These are phyloP conservation scores for Triplophysa dalaica DNA, from an alignment of 2,113 vertebrate species.

Conservation along the genomic window DNA sequence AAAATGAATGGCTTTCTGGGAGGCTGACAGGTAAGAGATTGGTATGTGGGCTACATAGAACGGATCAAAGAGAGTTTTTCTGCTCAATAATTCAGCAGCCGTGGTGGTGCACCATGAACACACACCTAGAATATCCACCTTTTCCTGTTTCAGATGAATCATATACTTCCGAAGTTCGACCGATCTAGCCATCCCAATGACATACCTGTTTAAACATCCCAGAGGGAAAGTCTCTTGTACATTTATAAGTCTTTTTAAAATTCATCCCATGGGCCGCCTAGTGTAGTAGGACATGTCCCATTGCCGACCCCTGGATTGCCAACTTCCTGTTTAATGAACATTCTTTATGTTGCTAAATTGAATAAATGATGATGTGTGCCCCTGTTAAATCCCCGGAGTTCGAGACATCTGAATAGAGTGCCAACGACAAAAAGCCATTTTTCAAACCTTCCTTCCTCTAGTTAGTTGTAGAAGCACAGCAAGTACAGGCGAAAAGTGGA, in stretches of 20 bases:
- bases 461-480: constrained; percentile 56
- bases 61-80: constrained; percentile 63
- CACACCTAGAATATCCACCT: constrained; percentile 59
- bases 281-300: constrained; percentile 63
- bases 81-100: constrained; percentile 69
- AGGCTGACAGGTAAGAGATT: constrained; percentile 64
- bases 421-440: constrained; percentile 66
- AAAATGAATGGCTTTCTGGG: constrained; percentile 51
- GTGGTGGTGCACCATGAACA: constrained; percentile 56
- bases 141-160: constrained; percentile 26
- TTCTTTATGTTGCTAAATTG: constrained; percentile 72
- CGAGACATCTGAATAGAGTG: constrained; percentile 68
- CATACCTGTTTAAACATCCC: constrained; percentile 54
- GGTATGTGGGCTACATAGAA: constrained; percentile 54
- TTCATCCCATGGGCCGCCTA: constrained; percentile 61
- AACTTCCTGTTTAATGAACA: constrained; percentile 67
- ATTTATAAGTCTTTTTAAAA: constrained; percentile 54
- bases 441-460: constrained; percentile 45
- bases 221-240: constrained; percentile 55
- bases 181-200: constrained; percentile 52
- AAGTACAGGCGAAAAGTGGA: constrained; percentile 60
- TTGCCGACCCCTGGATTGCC: constrained; percentile 14
- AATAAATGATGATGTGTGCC: constrained; percentile 68
- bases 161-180: constrained; percentile 45
- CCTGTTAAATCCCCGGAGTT: constrained; percentile 59